Base-by-base conservation (phyloP, 53 echinoderm and acorn worm genomes). In the Holothuria leucospilota region DNA sequence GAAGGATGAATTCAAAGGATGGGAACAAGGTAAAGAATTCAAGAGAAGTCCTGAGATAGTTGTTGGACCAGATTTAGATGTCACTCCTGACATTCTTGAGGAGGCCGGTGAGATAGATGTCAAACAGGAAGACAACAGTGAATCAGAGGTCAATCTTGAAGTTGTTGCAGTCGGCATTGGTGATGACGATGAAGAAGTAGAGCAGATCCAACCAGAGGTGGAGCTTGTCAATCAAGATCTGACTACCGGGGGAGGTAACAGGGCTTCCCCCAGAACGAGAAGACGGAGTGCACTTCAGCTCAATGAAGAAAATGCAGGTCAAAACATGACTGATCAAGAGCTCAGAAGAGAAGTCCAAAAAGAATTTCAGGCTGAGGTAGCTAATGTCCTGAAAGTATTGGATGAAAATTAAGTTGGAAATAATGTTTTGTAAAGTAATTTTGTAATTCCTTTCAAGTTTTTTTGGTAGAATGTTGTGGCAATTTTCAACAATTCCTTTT, bases 281-380 rank as follows among this genome's bases (percentile, higher is more conserved):
- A 59, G 61, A 25, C 21, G 27, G 13, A 30, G 30, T 5, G 29
- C 25, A 59, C 51, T 28, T 56, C 28, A 60, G 80, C 21, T 39
- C 62, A 59, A 34, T 26, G 80, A 80, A 20, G 51, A 29, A 46
- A 59, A 60, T 26, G 80, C 56, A 25, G 80, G 61, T 15, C 38
- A 80, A 60, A 66, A 9, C n/a, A 28, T 62, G 39, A 66, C 84
- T 14, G 68, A 83, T 46, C 65, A 64, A 67, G 84, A 64, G n/a
- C 41, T 83, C 23, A 64, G 68, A 21, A 64, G 65, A 52, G 67
- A 83, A 67, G 84, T 83, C 20, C 84, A 83, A 15, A 46, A 83
- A 63, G 84, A 83, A 83, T 83, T 83, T 52, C 84, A 83, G 84
- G 84, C 67, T 39, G 84, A 83, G 16, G 68, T 83, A 18, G 84